Evolutionary conservation across 2,888 invertebrate genomes (phyloP).

Genomic region (Dryobota labecula): DNA sequence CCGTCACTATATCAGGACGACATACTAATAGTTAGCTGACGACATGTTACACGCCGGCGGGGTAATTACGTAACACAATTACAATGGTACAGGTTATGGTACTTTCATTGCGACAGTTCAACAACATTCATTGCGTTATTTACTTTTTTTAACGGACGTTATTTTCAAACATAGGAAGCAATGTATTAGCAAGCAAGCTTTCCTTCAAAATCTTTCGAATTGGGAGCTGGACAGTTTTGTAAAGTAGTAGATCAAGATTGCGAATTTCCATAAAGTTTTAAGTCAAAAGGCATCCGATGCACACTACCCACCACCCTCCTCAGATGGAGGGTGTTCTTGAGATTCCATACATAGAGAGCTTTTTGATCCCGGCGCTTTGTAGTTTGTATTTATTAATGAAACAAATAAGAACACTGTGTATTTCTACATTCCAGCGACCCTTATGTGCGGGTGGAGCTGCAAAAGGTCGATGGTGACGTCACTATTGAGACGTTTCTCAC

Average conservation of each 20-base stretch:
- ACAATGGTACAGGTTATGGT: no score
- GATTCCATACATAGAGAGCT: no score
- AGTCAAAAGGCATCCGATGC: background rate
- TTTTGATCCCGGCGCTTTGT: background rate
- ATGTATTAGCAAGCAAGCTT: no score
- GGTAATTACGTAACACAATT: no score
- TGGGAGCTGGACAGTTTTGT: background rate
- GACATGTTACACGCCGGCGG: background rate
- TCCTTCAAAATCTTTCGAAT: no score
- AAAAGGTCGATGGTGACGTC: constrained; percentile 95
- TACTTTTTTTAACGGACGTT: no score
- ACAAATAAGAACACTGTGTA: background rate
- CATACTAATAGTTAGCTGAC: background rate
- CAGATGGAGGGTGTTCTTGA: background rate
- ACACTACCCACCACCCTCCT: no score
- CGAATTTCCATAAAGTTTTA: background rate
- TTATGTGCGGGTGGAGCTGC: constrained; percentile 98
- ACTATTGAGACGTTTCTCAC: constrained; percentile 98
- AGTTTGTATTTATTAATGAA: background rate
- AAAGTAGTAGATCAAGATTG: background rate
- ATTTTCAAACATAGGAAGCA: no score
- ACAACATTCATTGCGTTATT: no score
- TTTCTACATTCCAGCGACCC: constrained; percentile 94
- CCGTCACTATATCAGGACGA: background rate
- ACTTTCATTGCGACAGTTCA: no score